These are phyloP conservation scores for Gallinago stenura DNA, from an alignment of 2,797 vertebrate species.

Conservation along the genomic window DNA sequence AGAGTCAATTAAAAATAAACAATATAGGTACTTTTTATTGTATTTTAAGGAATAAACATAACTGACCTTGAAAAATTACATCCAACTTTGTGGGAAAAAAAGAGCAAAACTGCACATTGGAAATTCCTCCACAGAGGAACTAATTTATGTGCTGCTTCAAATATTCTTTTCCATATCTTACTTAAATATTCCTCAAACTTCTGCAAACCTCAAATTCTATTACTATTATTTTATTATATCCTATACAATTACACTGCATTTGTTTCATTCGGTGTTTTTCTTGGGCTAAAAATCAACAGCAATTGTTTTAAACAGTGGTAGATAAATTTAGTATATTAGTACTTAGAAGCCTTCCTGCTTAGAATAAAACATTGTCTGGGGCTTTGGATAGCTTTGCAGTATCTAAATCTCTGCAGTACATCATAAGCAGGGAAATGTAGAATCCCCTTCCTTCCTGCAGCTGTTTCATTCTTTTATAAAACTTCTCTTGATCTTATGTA, in stretches of 20 bases:
- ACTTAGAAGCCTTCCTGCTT: background rate
- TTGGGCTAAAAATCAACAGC: background rate
- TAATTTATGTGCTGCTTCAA: background rate
- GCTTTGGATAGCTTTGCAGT: background rate
- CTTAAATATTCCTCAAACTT: background rate
- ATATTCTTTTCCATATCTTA: background rate
- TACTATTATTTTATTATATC: background rate
- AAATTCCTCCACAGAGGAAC: background rate
- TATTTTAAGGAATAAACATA: background rate
- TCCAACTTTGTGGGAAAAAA: background rate
- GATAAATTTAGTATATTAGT: background rate
- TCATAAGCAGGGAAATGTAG: background rate
- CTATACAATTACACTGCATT: background rate
- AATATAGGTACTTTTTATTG: background rate
- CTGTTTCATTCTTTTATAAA: background rate
- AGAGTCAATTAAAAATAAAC: slow-evolving; percentile 6
- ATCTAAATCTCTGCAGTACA: background rate
- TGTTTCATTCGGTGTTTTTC: background rate
- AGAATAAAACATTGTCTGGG: background rate
- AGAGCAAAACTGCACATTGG: background rate
- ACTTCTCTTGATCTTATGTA: background rate
- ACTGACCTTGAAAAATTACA: background rate
- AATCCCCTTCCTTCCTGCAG: background rate
- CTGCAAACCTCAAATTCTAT: background rate
- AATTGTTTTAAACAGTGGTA: background rate